Base-by-base conservation (phyloP, 2,888 invertebrate species). In the Brachypterus glaber region DNA sequence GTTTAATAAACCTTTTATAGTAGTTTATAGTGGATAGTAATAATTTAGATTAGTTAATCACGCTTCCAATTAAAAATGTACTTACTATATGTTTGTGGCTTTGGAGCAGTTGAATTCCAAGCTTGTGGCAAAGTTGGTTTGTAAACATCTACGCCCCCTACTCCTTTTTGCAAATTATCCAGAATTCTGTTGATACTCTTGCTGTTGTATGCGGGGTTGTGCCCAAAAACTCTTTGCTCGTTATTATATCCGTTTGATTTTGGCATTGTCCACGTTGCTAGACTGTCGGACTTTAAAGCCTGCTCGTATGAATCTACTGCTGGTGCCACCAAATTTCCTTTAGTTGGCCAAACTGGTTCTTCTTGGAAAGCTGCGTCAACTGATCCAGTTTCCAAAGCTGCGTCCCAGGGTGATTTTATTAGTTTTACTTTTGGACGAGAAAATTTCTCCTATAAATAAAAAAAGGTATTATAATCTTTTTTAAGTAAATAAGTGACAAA, bases 381-480 rank as follows among this genome's bases (percentile, higher is more conserved):
- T 8, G 75, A 73, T n/a, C 81, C 80, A 13, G 78, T 75, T 57
- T 78, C 73, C 18, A 79, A 58, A n/a, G 81, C 79, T 2, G 79
- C 79, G 51, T 80, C 77, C 80, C 81, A 80, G 1, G 82, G 82
- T 1, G 78, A 74, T 56, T 77, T 76, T 1, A 79, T 64, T 37
- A 79, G 59, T 49, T 75, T 74, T 7, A 79, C 57, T 35, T 72
- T 69, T 2, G 76, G 74, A 43, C 69, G 67, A 14, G 64, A 60
- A 55, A 73, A 73, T 51, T 73, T 70, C 54, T 77, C 77, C 70
- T 77, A 58, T n/a, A 52, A 49, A 33, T 16, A 21, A 13, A 9
- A 14, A 13, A 31, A 15, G 8, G 31, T 29, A n/a, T n/a, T n/a
- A n/a, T n/a, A n/a, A n/a, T n/a, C n/a, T n/a, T n/a, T n/a, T n/a